Evolutionary conservation across 2,888 invertebrate species (phyloP).

Genomic region (Ochropleura leucogaster): DNA sequence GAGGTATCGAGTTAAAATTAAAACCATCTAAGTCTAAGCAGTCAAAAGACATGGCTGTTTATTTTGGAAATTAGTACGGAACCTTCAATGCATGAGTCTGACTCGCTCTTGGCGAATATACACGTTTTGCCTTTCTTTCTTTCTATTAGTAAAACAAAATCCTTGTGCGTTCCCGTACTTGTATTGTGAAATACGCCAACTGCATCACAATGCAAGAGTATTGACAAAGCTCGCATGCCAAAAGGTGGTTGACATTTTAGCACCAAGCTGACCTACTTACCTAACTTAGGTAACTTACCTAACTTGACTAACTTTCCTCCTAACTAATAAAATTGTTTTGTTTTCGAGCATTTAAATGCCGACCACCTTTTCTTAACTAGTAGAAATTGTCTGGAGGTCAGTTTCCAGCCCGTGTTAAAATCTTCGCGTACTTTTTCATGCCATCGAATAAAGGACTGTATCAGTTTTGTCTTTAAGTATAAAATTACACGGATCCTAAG

Average conservation of each 20-base stretch:
- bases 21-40: no score
- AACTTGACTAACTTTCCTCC: conserved; percentile 40
- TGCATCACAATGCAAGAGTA: conserved; percentile 54
- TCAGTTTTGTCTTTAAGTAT: no score
- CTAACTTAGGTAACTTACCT: conserved; percentile 50
- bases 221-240: conserved; percentile 52
- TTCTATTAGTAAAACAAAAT: conserved; percentile 20
- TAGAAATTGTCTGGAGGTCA: neutral
- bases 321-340: conserved; percentile 21
- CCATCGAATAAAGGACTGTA: no score
- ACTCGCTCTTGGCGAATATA: no score
- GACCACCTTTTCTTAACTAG: neutral
- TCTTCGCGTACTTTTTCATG: no score
- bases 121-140: no score
- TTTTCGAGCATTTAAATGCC: neutral
- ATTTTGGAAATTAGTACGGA: no score
- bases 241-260: conserved; percentile 52
- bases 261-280: conserved; percentile 52
- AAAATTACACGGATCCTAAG: no score
- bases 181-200: conserved; percentile 19
- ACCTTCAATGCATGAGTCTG: no score
- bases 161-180: neutral
- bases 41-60: no score
- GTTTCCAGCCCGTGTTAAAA: no score
- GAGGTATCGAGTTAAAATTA: no score